A percentile compares a stretch with the other conserved stretches of the same genome.
phyloP scores from a whole-genome alignment of 2,113 vertebrate genomes.

The Daboia siamensis region DNA sequence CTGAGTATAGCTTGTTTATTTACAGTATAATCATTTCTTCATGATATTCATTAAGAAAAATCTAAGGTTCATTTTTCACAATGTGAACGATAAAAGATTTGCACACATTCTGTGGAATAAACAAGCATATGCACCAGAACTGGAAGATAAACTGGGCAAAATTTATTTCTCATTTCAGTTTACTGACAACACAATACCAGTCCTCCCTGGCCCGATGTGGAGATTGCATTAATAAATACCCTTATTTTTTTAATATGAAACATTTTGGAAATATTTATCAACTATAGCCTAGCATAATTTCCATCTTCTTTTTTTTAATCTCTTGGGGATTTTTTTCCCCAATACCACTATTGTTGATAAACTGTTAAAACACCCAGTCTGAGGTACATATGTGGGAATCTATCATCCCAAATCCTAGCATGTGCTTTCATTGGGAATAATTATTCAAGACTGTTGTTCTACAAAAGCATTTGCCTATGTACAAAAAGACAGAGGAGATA shows the following conservation, averaged over 20 bases:
- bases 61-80: neutral
- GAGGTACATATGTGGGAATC: conserved; percentile 46
- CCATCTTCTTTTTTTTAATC: conserved; percentile 34
- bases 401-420: conserved; percentile 21
- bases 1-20: neutral
- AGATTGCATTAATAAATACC: neutral
- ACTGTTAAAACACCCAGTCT: conserved; percentile 52
- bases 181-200: neutral
- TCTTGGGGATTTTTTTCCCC: conserved; percentile 41
- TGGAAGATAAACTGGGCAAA: neutral
- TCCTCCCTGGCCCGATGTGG: neutral
- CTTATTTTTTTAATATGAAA: conserved; percentile 1
- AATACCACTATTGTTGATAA: conserved; percentile 48
- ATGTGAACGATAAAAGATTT: neutral
- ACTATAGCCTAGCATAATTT: conserved; percentile 23
- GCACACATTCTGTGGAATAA: neutral
- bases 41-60: neutral
- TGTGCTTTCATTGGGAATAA: conserved; percentile 18
- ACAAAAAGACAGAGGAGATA: neutral
- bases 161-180: neutral
- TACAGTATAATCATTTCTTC: neutral
- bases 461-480: neutral
- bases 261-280: conserved; percentile 21
- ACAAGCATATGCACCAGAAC: neutral
- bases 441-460: neutral